Evolutionary conservation across 2,113 vertebrate genomes (phyloP).

Genomic region (Polypterus bichir): DNA sequence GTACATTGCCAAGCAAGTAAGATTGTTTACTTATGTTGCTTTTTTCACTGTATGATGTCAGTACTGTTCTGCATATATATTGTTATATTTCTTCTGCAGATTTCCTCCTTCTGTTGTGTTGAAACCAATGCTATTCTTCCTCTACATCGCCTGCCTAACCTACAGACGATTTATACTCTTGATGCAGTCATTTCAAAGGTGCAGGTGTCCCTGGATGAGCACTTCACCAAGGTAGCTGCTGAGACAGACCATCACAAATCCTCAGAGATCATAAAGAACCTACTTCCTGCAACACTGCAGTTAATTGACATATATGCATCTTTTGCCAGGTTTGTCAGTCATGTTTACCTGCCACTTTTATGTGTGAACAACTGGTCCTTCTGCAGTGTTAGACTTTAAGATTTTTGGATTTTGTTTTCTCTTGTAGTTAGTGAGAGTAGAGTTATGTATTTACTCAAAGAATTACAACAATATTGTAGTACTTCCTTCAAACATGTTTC

Average conservation of each 20-base stretch:
- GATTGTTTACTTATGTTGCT: not conserved
- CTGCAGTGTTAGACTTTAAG: too few relatives aligned
- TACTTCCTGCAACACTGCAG: conserved; percentile 82
- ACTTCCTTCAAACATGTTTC: too few relatives aligned
- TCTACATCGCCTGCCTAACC: conserved; percentile 79
- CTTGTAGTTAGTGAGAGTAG: too few relatives aligned
- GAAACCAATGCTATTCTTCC: conserved; percentile 73
- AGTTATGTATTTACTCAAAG: too few relatives aligned
- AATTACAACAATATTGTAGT: too few relatives aligned
- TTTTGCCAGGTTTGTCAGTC: conserved; percentile 64
- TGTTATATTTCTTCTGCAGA: conserved; percentile 47
- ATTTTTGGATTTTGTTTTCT: too few relatives aligned
- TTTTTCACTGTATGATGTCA: too few relatives aligned
- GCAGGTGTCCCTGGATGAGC: conserved; percentile 89
- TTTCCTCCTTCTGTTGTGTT: conserved; percentile 80
- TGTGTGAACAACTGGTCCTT: too few relatives aligned
- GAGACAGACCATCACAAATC: conserved; percentile 78
- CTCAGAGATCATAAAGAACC: conserved; percentile 86
- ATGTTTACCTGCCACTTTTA: too few relatives aligned
- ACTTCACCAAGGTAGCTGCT: conserved; percentile 83
- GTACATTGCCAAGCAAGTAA: conserved; percentile 90
- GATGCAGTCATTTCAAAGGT: conserved; percentile 94
- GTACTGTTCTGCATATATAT: too few relatives aligned
- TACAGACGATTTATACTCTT: conserved; percentile 88
- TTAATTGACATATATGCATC: conserved; percentile 83